A percentile compares a stretch with the other conserved stretches of the same genome.
phyloP scores from a whole-genome alignment of 2,888 invertebrate species.

The Holacanthella duospinosa region DNA sequence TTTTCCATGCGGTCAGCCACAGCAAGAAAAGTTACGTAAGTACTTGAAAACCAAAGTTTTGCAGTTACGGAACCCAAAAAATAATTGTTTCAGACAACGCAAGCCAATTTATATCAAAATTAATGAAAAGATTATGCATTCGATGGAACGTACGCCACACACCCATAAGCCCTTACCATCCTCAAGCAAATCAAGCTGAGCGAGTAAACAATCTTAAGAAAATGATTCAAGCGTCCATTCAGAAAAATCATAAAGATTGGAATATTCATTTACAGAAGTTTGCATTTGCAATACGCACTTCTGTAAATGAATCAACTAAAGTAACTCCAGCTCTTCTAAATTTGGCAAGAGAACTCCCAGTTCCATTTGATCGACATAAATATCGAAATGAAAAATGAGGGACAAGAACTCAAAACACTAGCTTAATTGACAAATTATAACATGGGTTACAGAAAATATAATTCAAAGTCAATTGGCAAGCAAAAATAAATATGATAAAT shows the following conservation, averaged over 20 bases:
- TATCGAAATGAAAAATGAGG: not conserved
- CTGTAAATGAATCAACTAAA: conserved; percentile 11
- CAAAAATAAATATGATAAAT: conserved; percentile 15
- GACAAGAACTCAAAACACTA: not conserved
- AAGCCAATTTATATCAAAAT: conserved; percentile 17
- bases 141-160: conserved; percentile 18
- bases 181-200: conserved; percentile 20
- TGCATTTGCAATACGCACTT: conserved; percentile 16
- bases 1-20: no score
- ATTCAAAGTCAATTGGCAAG: conserved; percentile 2
- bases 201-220: conserved; percentile 18
- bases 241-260: conserved; percentile 14
- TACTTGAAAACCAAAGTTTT: conserved; percentile 25
- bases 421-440: conserved; percentile 6
- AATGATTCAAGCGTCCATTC: conserved; percentile 14
- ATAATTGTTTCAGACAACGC: conserved; percentile 23
- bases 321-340: conserved; percentile 16
- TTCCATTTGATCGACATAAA: conserved; percentile 15
- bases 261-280: conserved; percentile 13
- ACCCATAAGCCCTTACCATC: conserved; percentile 16
- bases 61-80: conserved; percentile 19
- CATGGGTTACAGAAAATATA: conserved; percentile 13
- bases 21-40: conserved; percentile 14
- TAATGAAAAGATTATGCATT: conserved; percentile 14
- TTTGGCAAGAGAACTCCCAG: conserved; percentile 14